Percentiles rank a stretch among this genome's conserved stretches.
Conservation (phyloP, 2,888 invertebrate species). For the Diarsia dahlii region DNA sequence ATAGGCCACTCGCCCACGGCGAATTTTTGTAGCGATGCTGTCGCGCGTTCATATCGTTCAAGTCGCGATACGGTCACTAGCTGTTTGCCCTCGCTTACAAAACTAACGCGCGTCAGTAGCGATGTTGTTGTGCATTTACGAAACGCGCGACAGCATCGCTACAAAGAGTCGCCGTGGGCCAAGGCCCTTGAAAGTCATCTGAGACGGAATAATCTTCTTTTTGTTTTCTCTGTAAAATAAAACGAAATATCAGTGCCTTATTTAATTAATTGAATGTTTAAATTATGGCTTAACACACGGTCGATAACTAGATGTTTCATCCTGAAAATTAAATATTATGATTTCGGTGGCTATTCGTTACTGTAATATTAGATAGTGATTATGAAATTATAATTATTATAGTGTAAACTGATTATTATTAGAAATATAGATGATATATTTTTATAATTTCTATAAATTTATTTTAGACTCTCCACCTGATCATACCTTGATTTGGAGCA, state of each 20-base stretch:
- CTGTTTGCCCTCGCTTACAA: no score
- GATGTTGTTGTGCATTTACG: no score
- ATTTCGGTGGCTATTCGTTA: constrained; percentile 55
- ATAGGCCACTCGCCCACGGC: no score
- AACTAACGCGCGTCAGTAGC: no score
- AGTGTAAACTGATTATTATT: constrained; percentile 46
- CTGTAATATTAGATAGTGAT: constrained; percentile 39
- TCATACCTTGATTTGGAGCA: constrained; percentile 6
- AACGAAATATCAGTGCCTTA: constrained; percentile 32
- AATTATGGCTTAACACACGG: not conserved
- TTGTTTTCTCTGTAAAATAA: not conserved
- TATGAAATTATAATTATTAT: constrained; percentile 40
- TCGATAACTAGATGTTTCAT: constrained; percentile 28
- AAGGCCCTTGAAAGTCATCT: not conserved
- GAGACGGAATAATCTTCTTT: not conserved
- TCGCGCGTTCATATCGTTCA: no score
- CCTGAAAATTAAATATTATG: constrained; percentile 24
- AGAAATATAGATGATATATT: constrained; percentile 55
- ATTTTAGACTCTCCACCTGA: not conserved
- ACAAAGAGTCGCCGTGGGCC: no score
- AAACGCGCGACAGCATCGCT: no score
- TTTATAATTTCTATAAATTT: constrained; percentile 39
- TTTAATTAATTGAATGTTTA: constrained; percentile 13
- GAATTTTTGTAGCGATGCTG: no score
- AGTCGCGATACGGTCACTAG: no score